A percentile compares a stretch with the other conserved stretches of the same genome.
phyloP scores from a whole-genome alignment of 2,113 vertebrate species.

The Leiothrix lutea region DNA sequence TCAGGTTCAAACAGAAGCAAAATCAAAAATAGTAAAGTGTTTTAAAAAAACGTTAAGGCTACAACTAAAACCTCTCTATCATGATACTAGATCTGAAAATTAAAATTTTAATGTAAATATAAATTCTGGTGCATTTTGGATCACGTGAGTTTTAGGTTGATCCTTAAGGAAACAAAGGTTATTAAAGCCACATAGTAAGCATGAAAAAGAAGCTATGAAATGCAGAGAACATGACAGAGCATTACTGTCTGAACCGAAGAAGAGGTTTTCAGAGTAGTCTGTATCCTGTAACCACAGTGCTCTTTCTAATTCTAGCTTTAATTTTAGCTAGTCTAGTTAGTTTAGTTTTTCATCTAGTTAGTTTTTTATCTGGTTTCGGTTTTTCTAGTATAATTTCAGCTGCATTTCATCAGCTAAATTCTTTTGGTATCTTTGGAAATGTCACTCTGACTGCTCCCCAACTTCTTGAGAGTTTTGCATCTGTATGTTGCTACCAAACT shows the following conservation, averaged over 20 bases:
- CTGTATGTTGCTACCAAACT: accelerated
- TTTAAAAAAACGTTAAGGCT: neutral
- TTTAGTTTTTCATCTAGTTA: neutral
- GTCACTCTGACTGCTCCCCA: neutral
- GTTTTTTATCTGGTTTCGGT: neutral
- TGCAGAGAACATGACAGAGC: neutral
- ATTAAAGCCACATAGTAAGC: neutral
- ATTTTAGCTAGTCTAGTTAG: neutral
- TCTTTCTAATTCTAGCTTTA: neutral
- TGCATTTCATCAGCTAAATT: neutral
- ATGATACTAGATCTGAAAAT: neutral
- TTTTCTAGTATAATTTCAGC: neutral
- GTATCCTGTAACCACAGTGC: neutral
- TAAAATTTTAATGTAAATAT: neutral
- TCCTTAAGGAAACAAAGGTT: neutral
- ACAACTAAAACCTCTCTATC: neutral
- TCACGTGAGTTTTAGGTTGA: neutral
- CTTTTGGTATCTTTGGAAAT: neutral
- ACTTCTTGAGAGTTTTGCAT: neutral
- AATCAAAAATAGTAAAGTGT: neutral
- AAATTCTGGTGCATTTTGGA: neutral
- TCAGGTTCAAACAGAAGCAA: neutral
- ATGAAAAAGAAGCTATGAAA: neutral
- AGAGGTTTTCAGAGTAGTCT: neutral
- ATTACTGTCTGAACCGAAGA: neutral